phyloP scores from a whole-genome alignment of 2,888 invertebrate species.

The Cyclophora albipunctata region DNA sequence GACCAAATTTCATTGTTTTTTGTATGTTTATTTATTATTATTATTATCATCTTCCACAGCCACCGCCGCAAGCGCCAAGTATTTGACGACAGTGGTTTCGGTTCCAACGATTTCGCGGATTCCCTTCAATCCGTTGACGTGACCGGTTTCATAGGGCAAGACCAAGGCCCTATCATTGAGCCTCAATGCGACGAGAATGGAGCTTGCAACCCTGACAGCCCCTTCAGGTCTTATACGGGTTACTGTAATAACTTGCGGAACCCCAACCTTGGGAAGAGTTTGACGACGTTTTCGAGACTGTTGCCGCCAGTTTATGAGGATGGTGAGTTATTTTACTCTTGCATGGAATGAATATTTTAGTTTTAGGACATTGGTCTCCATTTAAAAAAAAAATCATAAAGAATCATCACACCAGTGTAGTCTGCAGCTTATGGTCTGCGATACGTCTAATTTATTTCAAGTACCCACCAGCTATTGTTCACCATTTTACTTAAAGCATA shows the following conservation, averaged over 20 bases:
- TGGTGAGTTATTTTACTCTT: constrained; percentile 63
- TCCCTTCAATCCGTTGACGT: constrained; percentile 87
- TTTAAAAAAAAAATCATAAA: no score
- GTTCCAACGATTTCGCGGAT: constrained; percentile 81
- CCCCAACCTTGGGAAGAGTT: constrained; percentile 86
- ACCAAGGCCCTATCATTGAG: constrained; percentile 76
- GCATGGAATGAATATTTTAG: no score
- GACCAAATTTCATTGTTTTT: no score
- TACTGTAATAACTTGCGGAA: constrained; percentile 92
- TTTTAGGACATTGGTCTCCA: no score
- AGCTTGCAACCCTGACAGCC: constrained; percentile 82
- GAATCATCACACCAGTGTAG: no score
- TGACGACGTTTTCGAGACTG: constrained; percentile 89
- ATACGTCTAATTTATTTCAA: no score
- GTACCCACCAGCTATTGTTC: no score
- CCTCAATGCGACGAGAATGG: constrained; percentile 82
- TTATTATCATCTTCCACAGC: constrained; percentile 26
- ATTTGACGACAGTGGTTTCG: constrained; percentile 76
- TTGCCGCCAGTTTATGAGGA: constrained; percentile 92
- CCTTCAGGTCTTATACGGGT: constrained; percentile 85
- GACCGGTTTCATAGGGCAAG: constrained; percentile 79
- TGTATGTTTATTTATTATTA: no score
- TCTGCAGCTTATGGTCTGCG: no score
- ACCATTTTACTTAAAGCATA: no score
- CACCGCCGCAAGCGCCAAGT: constrained; percentile 82